phyloP scores from a whole-genome alignment of 2,888 invertebrate species.

The Apocheima hispidaria region DNA sequence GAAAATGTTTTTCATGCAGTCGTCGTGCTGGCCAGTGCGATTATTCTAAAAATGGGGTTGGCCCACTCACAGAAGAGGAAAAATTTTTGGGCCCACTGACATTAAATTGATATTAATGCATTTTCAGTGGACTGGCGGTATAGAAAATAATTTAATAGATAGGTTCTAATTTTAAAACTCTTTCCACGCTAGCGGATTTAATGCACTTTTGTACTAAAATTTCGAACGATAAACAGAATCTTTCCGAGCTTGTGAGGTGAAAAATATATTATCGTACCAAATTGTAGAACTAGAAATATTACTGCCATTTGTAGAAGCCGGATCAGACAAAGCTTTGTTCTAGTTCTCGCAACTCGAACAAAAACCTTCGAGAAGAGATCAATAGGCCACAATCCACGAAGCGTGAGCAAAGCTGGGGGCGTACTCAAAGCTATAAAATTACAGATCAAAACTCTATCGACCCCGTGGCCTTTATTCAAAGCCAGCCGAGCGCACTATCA shows the following conservation, averaged over 20 bases:
- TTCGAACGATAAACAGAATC: no score
- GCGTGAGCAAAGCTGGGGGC: constrained; percentile 70
- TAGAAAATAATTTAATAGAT: no score
- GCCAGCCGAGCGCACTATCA: constrained; percentile 84
- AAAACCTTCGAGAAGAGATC: constrained; percentile 72
- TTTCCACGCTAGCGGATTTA: no score
- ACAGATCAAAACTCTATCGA: constrained; percentile 85
- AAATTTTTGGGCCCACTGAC: no score
- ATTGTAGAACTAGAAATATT: neutral
- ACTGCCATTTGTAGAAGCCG: constrained; percentile 10
- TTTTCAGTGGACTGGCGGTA: no score
- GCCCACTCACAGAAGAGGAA: no score
- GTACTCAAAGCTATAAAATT: constrained; percentile 84
- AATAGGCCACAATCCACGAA: constrained; percentile 76
- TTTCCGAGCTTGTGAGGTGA: no score
- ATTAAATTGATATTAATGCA: no score
- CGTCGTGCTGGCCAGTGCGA: no score
- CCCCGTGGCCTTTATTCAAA: constrained; percentile 82
- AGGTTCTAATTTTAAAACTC: no score
- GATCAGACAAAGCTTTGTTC: constrained; percentile 50
- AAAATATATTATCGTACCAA: neutral
- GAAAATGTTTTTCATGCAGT: no score
- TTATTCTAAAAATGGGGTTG: no score
- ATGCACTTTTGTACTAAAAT: neutral
- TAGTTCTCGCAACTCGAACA: constrained; percentile 60